phyloP scores from a whole-genome alignment of 2,113 vertebrate genomes.

The Proteles cristata region DNA sequence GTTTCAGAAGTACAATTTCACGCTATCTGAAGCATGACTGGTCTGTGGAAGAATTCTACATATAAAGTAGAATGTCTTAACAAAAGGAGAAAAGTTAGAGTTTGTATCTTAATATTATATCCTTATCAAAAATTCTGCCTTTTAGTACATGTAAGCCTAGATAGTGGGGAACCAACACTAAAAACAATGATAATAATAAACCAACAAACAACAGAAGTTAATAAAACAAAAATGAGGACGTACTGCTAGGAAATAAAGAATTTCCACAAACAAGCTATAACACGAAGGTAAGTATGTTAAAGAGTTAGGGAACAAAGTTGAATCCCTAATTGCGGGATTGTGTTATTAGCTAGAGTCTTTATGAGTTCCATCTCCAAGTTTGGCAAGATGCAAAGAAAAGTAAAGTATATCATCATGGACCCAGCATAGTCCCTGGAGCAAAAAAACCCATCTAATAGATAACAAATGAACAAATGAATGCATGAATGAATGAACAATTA shows the following conservation, averaged over 20 bases:
- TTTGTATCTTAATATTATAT: neutral
- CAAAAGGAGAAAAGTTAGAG: conserved; percentile 16
- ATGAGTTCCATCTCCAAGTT: neutral
- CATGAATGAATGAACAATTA: neutral
- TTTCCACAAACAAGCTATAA: neutral
- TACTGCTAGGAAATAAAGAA: neutral
- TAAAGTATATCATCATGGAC: neutral
- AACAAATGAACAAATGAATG: neutral
- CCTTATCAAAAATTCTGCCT: neutral
- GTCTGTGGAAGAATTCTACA: conserved; percentile 7
- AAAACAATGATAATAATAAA: conserved; percentile 4
- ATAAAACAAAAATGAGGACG: neutral
- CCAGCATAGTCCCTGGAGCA: neutral
- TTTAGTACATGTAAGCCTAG: neutral
- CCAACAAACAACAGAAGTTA: neutral
- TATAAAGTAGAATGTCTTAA: conserved; percentile 33
- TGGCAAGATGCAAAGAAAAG: neutral
- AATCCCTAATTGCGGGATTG: neutral
- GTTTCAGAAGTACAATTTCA: neutral
- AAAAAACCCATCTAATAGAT: neutral
- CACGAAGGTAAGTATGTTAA: neutral
- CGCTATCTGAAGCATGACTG: neutral
- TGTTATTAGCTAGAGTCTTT: neutral
- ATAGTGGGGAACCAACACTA: neutral
- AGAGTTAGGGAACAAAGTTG: neutral